Evolutionary conservation across 2,113 vertebrate species (phyloP).

Genomic region (Callipepla squamata): DNA sequence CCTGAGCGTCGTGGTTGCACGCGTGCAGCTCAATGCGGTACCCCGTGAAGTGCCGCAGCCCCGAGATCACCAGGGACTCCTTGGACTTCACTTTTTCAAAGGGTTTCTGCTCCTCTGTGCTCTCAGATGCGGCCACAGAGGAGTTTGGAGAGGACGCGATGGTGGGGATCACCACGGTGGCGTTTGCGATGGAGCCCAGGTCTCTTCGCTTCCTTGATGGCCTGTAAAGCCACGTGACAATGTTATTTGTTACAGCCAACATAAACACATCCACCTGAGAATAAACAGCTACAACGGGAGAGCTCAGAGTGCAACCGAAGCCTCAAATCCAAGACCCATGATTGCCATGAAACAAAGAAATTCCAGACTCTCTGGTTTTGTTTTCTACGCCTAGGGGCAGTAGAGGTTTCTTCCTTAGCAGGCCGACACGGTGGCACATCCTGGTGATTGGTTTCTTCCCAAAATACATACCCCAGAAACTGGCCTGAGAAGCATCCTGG

Average conservation of each 20-base stretch:
- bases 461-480: conserved; percentile 29
- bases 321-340: not conserved
- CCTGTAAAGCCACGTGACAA: conserved; percentile 57
- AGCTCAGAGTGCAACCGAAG: not conserved
- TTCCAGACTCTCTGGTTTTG: not conserved
- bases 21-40: conserved; percentile 97
- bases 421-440: conserved; percentile 41
- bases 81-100: conserved; percentile 85
- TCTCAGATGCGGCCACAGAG: conserved; percentile 65
- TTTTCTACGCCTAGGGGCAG: not conserved
- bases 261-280: not conserved
- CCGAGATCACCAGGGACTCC: conserved; percentile 91
- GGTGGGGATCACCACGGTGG: conserved; percentile 75
- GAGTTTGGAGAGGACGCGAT: conserved; percentile 52
- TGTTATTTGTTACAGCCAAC: rapidly evolving
- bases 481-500: conserved; percentile 45
- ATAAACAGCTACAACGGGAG: not conserved
- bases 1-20: conserved; percentile 85
- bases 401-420: conserved; percentile 3
- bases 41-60: conserved; percentile 92
- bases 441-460: conserved; percentile 43
- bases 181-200: conserved; percentile 79
- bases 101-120: conserved; percentile 75
- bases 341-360: not conserved
- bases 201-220: conserved; percentile 87